A percentile compares a stretch with the other conserved stretches of the same genome.
Conservation (phyloP, 1,140 invertebrate species). For the Bacillus rossius region DNA sequence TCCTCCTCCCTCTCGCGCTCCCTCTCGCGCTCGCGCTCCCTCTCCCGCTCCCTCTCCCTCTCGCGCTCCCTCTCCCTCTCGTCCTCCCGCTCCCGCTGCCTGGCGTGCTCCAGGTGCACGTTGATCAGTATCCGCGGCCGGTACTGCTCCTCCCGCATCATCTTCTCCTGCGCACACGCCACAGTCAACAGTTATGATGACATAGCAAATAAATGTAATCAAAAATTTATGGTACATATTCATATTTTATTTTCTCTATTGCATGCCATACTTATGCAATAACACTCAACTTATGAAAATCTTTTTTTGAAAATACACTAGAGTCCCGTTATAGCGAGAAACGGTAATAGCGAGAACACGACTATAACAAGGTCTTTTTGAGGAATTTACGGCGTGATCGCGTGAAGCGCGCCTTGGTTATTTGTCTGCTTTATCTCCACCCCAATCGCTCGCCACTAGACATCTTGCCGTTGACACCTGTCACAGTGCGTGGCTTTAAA, state of each 20-base stretch:
- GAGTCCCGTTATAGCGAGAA: too few species aligned
- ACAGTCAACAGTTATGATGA: not conserved
- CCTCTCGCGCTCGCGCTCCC: conserved; percentile 45
- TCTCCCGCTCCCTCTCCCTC: conserved; percentile 40
- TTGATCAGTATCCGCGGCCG: conserved; percentile 72
- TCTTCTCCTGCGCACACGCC: conserved; percentile 49
- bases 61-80: conserved; percentile 44
- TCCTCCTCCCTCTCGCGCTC: conserved; percentile 25
- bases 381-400: too few species aligned
- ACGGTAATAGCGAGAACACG: too few species aligned
- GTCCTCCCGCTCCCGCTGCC: conserved; percentile 48
- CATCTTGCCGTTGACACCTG: too few species aligned
- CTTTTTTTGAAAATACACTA: too few species aligned
- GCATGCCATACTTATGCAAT: not conserved
- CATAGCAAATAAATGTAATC: too few species aligned
- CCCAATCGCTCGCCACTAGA: too few species aligned
- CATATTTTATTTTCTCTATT: not conserved
- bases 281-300: not conserved
- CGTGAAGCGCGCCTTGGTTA: too few species aligned
- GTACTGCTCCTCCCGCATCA: conserved; percentile 77
- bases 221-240: not conserved
- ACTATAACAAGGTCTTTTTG: too few species aligned
- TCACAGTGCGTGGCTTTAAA: too few species aligned
- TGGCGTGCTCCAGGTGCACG: conserved; percentile 50
- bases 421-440: too few species aligned